Evolutionary conservation across 1,140 invertebrate species (phyloP), one percentile per base, ranked within the genome.

Genomic region (Pseudomyrmex gracilis): DNA sequence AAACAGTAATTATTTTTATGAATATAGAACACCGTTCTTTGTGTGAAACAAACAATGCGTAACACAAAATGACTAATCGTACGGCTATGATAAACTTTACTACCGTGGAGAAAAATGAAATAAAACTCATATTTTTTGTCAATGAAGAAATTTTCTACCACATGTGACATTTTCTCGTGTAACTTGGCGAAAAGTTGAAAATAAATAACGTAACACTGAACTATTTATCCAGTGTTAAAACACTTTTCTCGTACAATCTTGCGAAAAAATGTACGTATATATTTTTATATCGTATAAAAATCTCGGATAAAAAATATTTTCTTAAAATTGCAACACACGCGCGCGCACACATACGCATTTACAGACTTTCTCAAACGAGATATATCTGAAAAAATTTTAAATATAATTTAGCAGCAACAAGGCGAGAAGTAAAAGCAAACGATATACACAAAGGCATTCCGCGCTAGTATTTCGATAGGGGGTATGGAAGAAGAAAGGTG

Each of bases 1-100:
- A 88, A 88, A 88, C 88, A 86, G 84, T 89, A 89, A 89, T 88
- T 86, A 88, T 88, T 89, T 89, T 86, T 89, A 60, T 67, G 74
- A 88, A 88, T 78, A 64, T 77, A 74, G 68, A 66, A 76, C 61
- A 73, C 63, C 49, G 60, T 87, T 85, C 73, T 73, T 82, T 82
- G n/a, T 58, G 15, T 76, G 34, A 83, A 76, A 55, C 61, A 53
- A 53, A 68, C 57, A 43, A 22, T 12, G n/a, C n/a, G 70, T 20
- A 67, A 55, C 20, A 24, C 49, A 47, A 63, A 61, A 71, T 76
- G 71, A 85, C 63, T 70, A 85, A 87, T 77, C 68, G 55, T 49
- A 34, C 22, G 57, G 70, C 47, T 60, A 67, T 71, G 73, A 87
- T 87, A 84, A 87, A 87, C 64, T 71, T 10, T 71, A 17, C 7